Conservation (phyloP, 2,888 invertebrate genomes). For the Cantharis flavilabris region DNA sequence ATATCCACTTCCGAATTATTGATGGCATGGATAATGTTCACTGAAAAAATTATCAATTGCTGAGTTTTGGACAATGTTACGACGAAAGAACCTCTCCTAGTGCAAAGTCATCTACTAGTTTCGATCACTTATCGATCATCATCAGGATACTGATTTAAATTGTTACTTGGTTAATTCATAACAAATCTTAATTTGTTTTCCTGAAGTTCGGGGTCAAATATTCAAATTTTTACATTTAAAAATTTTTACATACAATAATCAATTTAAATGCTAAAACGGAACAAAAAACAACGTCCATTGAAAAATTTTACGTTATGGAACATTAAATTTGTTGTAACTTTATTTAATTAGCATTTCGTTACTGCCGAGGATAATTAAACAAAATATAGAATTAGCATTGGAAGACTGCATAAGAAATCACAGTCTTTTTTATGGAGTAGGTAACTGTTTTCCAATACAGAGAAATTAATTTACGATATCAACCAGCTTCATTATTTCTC, state of each 20-base stretch:
- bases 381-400: background rate
- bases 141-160: too few relatives aligned
- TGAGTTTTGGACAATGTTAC: too few relatives aligned
- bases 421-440: background rate
- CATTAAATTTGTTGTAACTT: background rate
- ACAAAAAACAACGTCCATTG: background rate
- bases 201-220: background rate
- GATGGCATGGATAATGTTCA: too few relatives aligned
- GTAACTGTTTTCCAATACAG: background rate
- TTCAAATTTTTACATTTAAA: background rate
- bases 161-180: too few relatives aligned
- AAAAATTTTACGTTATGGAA: background rate
- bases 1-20: too few relatives aligned
- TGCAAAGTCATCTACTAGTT: too few relatives aligned
- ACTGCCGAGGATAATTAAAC: background rate
- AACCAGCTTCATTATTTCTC: background rate
- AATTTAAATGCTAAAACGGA: background rate
- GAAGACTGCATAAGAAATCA: background rate
- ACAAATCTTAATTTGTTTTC: background rate
- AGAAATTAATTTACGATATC: background rate
- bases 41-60: too few relatives aligned
- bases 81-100: too few relatives aligned
- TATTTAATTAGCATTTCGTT: background rate
- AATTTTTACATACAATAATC: background rate
- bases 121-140: too few relatives aligned